Conservation (phyloP, 2,888 invertebrate species). For the Tenthredo livida region DNA sequence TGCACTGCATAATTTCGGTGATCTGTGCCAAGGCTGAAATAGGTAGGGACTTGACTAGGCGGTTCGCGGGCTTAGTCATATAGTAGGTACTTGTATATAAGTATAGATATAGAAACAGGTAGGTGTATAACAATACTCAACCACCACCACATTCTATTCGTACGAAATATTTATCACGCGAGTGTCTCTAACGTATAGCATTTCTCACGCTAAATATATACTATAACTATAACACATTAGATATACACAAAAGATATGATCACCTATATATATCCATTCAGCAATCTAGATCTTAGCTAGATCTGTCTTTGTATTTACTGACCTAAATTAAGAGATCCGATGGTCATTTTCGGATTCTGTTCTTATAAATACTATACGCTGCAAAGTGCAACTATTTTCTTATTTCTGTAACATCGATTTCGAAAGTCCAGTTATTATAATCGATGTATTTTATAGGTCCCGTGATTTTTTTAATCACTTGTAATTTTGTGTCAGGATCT, state of each 20-base stretch:
- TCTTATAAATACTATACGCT: not conserved
- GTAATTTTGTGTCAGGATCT: not conserved
- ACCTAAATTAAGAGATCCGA: conserved; percentile 4
- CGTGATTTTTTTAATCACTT: not conserved
- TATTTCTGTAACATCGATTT: not conserved
- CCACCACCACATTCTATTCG: not conserved
- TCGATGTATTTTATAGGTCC: not conserved
- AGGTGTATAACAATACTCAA: conserved; percentile 10
- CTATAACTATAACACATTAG: not conserved
- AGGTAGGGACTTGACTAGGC: conserved; percentile 27
- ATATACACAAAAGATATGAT: not conserved
- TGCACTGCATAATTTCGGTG: conserved; percentile 53
- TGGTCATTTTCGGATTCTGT: not conserved
- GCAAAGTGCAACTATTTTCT: not conserved
- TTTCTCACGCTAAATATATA: not conserved
- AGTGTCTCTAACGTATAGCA: not conserved
- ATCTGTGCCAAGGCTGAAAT: conserved; percentile 63
- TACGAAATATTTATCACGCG: conserved; percentile 12
- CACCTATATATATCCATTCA: not conserved
- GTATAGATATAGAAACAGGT: not conserved
- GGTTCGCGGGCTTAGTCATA: conserved; percentile 3
- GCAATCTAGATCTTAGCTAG: conserved; percentile 1
- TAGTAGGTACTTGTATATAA: not conserved
- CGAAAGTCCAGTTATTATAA: not conserved
- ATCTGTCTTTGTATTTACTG: conserved; percentile 4